phyloP scores from a whole-genome alignment of 2,888 invertebrate genomes.

The Lasiommata megera region DNA sequence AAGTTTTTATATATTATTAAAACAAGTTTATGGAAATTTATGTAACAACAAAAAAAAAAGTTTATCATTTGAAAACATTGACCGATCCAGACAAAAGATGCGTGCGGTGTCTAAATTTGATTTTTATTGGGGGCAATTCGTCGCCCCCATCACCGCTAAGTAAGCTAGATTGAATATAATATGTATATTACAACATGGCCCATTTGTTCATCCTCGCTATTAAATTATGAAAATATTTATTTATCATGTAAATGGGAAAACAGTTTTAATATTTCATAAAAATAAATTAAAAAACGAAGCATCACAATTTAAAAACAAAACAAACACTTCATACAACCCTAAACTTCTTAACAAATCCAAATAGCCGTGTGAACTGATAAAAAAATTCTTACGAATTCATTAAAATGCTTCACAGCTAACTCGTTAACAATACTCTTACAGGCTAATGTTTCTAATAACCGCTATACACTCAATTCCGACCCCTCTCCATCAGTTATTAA shows the following conservation, averaged over 20 bases:
- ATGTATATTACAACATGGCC: conserved; percentile 28
- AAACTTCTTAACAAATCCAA: conserved; percentile 33
- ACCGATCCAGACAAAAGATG: conserved; percentile 18
- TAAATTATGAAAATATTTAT: neutral
- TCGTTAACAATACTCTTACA: conserved; percentile 29
- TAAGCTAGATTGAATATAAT: conserved; percentile 59
- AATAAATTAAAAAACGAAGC: neutral
- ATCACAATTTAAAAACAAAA: neutral
- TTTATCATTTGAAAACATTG: neutral
- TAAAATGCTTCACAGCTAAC: conserved; percentile 42
- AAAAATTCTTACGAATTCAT: conserved; percentile 40
- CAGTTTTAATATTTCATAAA: neutral
- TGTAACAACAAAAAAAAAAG: too few relatives aligned
- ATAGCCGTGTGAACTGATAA: conserved; percentile 55
- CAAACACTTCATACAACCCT: neutral
- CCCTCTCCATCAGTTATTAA: conserved; percentile 60
- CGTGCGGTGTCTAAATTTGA: conserved; percentile 57
- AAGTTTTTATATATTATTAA: too few relatives aligned
- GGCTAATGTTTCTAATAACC: conserved; percentile 35
- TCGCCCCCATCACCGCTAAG: conserved; percentile 65
- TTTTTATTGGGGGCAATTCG: conserved; percentile 71
- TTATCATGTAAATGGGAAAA: neutral
- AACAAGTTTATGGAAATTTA: too few relatives aligned
- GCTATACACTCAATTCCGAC: conserved; percentile 44
- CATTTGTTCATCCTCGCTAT: conserved; percentile 24